Evolutionary conservation across 2,797 vertebrate genomes (phyloP), one percentile per base, ranked within the genome.

Genomic region (Gymnocypris eckloni): DNA sequence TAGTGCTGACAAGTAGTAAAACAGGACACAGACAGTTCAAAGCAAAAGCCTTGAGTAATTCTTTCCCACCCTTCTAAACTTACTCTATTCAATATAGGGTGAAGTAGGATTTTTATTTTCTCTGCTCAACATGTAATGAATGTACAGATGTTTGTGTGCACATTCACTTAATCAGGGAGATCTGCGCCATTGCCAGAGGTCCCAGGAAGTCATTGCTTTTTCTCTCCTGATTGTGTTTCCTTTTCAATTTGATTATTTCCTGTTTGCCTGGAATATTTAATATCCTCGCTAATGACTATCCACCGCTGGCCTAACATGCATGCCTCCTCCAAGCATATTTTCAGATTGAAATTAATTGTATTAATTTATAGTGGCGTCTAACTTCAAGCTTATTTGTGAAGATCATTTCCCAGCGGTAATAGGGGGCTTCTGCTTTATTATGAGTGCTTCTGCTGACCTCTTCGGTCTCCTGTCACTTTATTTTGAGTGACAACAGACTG

Each of bases 201-300:
- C 88, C 66, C 83, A 86, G 86, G 81, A 90, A 84, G 71, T 64
- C 81, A 59, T 73, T 70, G 70, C 73, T 83, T 71, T 85, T 45
- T 50, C 50, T 33, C 84, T 86, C 75, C 82, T 79, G 70, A 82
- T 89, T 85, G 78, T 75, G 59, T 89, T 89, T 91, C 86, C 84
- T 77, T 81, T 88, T 90, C 28, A 88, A 89, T 88, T 87, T 81
- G 79, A 61, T 28, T 72, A 85, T 85, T 81, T 89, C 85, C 87
- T 89, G 83, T 89, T 88, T 82, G 89, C 45, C 66, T 87, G 52
- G 66, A 80, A 87, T 83, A 87, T 85, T 79, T 89, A 88, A 91
- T 89, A 87, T 87, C 81, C 79, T 78, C 48, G 45, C 83, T 87
- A 86, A 87, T 87, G 87, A 86, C 87, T 79, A 66, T 86, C 75